Conservation (phyloP, 2,113 vertebrate species). For the Oreamnos americanus region DNA sequence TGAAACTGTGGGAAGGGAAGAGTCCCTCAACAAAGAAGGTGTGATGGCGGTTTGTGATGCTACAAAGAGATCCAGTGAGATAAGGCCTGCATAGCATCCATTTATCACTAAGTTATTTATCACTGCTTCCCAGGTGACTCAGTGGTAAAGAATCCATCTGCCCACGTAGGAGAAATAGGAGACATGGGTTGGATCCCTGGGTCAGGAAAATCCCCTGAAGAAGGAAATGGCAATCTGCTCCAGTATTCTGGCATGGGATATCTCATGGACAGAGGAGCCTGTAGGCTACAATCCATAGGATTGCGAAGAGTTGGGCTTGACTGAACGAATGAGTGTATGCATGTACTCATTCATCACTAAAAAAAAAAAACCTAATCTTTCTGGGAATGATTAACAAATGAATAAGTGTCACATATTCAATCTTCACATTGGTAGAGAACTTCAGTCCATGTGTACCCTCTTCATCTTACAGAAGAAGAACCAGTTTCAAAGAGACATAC, state of each 20-base stretch:
- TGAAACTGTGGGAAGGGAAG: not conserved
- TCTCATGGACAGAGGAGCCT: not conserved
- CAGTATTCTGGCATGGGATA: not conserved
- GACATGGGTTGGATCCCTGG: not conserved
- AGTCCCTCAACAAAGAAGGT: not conserved
- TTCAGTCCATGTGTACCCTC: not conserved
- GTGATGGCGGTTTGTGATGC: not conserved
- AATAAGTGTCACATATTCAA: not conserved
- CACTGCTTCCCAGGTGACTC: not conserved
- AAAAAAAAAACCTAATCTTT: not conserved
- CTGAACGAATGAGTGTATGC: not conserved
- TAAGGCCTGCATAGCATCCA: not conserved
- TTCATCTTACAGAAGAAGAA: not conserved
- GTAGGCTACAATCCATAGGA: not conserved
- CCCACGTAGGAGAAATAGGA: not conserved
- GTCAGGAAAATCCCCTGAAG: not conserved
- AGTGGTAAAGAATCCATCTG: not conserved
- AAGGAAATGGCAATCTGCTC: not conserved
- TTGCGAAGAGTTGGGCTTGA: not conserved
- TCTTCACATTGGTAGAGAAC: not conserved
- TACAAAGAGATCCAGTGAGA: not conserved
- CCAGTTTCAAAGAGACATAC: not conserved
- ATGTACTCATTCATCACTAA: not conserved
- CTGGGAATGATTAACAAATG: not conserved
- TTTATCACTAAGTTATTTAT: not conserved